Evolutionary conservation across 2,113 vertebrate genomes (phyloP).

Genomic region (Mesoclemmys tuberculata): DNA sequence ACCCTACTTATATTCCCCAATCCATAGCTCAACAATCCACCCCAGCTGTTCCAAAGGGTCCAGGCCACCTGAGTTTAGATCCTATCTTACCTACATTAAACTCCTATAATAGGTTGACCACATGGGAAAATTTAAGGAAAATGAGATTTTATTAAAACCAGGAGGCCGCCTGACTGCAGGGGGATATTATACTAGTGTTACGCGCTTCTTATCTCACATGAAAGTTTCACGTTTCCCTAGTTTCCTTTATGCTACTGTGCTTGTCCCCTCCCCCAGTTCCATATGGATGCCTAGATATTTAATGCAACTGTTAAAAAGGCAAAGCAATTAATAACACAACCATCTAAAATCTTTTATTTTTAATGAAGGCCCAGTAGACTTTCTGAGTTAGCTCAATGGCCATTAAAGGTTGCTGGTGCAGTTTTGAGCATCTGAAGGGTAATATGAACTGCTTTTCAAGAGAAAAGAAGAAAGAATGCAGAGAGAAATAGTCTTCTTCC

Average conservation of each 20-base stretch:
- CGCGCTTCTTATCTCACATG: constrained; percentile 74
- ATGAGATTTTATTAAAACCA: constrained; percentile 83
- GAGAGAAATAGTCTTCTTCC: accelerated
- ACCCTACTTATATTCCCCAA: neutral
- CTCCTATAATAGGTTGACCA: constrained; percentile 68
- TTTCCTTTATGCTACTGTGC: constrained; percentile 50
- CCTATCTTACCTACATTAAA: constrained; percentile 79
- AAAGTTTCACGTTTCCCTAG: constrained; percentile 71
- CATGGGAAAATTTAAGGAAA: constrained; percentile 81
- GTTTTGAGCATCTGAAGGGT: neutral
- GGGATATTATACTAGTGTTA: constrained; percentile 68
- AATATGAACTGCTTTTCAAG: neutral
- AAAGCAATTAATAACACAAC: constrained; percentile 41
- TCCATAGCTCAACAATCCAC: constrained; percentile 30
- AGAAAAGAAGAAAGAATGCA: neutral
- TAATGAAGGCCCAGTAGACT: constrained; percentile 26
- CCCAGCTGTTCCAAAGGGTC: constrained; percentile 45
- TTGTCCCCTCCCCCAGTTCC: neutral
- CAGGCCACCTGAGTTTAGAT: constrained; percentile 78
- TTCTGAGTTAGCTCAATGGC: neutral
- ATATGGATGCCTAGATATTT: constrained; percentile 43
- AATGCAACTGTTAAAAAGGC: constrained; percentile 39
- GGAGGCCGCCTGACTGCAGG: constrained; percentile 70
- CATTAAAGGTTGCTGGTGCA: constrained; percentile 2
- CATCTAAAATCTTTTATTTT: constrained; percentile 3